These are phyloP conservation scores for Syrista parreyssii DNA, from an alignment of 2,888 invertebrate species.

Conservation along the genomic window DNA sequence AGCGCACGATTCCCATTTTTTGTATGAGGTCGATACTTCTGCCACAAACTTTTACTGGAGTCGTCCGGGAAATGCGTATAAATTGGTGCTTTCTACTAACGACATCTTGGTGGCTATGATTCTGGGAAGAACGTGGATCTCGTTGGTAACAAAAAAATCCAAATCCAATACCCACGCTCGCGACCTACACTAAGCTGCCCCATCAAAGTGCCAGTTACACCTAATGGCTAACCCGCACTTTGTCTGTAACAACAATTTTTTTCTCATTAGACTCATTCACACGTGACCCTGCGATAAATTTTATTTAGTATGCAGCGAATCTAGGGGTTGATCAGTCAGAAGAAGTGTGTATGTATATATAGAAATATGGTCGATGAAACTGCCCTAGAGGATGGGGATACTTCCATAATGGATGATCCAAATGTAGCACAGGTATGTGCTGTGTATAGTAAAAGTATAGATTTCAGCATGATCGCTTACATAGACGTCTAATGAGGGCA, in stretches of 20 bases:
- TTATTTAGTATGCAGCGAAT: background rate
- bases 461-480: too few relatives aligned
- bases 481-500: too few relatives aligned
- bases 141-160: background rate
- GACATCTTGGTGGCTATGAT: background rate
- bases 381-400: too few relatives aligned
- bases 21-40: background rate
- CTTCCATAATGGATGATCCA: too few relatives aligned
- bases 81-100: slow-evolving; percentile 2
- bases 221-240: background rate
- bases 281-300: background rate
- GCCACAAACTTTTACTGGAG: background rate
- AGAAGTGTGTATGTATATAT: background rate
- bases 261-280: background rate
- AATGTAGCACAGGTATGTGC: too few relatives aligned
- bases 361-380: background rate
- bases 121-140: background rate
- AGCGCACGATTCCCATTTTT: background rate
- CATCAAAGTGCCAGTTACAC: background rate
- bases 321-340: background rate
- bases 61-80: background rate
- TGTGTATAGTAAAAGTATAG: too few relatives aligned
- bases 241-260: background rate
- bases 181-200: background rate
- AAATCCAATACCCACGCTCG: background rate